phyloP scores from a whole-genome alignment of 2,888 invertebrate species.

The Lottia scabra region DNA sequence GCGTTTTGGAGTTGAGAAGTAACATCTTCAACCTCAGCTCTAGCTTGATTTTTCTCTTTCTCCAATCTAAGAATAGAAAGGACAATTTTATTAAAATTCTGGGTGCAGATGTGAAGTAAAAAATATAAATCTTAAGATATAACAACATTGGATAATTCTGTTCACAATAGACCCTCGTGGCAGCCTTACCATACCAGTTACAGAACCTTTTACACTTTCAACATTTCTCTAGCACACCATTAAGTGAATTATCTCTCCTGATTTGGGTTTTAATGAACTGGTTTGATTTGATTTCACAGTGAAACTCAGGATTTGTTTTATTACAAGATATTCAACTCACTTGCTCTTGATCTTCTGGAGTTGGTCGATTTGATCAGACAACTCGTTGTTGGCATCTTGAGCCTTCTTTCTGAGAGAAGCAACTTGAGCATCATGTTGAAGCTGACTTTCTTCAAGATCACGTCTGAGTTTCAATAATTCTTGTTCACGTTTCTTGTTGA shows the following conservation, averaged over 20 bases:
- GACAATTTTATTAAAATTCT: no score
- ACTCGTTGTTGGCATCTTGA: slow-evolving; percentile 98
- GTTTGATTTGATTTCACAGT: no score
- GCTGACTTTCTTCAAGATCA: slow-evolving; percentile 97
- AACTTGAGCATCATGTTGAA: slow-evolving; percentile 96
- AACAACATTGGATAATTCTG: no score
- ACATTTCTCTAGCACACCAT: no score
- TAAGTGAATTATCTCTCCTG: no score
- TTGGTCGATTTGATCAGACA: slow-evolving; percentile 99
- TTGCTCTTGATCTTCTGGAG: slow-evolving; percentile 99
- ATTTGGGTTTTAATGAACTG: no score
- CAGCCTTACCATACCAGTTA: no score
- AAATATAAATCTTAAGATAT: no score
- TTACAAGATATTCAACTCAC: slow-evolving; percentile 70
- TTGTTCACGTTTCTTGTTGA: slow-evolving; percentile 99
- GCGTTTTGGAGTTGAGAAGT: slow-evolving; percentile 95
- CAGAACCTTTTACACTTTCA: no score
- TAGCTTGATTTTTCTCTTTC: slow-evolving; percentile 98
- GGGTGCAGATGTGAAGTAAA: no score
- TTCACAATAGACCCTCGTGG: no score
- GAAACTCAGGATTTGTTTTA: no score
- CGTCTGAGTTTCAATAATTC: slow-evolving; percentile 96
- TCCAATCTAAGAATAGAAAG: slow-evolving; percentile 77
- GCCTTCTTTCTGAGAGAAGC: slow-evolving; percentile 99
- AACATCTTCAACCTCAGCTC: slow-evolving; percentile 97